phyloP scores from a whole-genome alignment of 2,113 vertebrate species.

The Dipodomys merriami region DNA sequence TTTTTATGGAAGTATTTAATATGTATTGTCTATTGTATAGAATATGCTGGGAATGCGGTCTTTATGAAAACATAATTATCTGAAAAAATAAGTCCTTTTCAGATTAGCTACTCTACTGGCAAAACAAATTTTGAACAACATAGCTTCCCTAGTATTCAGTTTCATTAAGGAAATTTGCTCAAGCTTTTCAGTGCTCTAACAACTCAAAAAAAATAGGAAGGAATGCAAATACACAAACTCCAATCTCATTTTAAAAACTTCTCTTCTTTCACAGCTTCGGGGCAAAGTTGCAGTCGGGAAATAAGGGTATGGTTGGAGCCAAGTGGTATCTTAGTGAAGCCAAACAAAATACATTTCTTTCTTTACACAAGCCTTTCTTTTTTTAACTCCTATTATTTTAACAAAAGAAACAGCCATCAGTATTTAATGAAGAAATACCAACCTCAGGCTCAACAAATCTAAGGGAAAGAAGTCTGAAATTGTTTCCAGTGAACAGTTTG shows the following conservation, averaged over 20 bases:
- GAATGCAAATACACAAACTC: conserved; percentile 53
- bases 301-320: conserved; percentile 65
- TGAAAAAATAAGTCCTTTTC: conserved; percentile 50
- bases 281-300: conserved; percentile 73
- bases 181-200: conserved; percentile 53
- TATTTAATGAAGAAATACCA: conserved; percentile 76
- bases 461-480: conserved; percentile 65
- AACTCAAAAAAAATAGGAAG: conserved; percentile 7
- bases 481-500: conserved; percentile 67
- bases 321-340: conserved; percentile 70
- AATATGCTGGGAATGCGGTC: background rate
- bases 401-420: conserved; percentile 55
- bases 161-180: conserved; percentile 66
- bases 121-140: conserved; percentile 64
- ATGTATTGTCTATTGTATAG: conserved; percentile 40
- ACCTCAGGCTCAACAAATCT: conserved; percentile 61
- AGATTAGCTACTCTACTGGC: conserved; percentile 18
- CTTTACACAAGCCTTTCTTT: conserved; percentile 55
- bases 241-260: conserved; percentile 71
- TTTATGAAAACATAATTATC: conserved; percentile 18
- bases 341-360: conserved; percentile 78
- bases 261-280: conserved; percentile 69
- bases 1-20: conserved; percentile 38
- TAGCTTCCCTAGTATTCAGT: conserved; percentile 48
- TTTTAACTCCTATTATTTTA: conserved; percentile 68